These are phyloP conservation scores for Drosophila rhopaloa DNA, from an alignment of 1,140 invertebrate species.

Conservation along the genomic window DNA sequence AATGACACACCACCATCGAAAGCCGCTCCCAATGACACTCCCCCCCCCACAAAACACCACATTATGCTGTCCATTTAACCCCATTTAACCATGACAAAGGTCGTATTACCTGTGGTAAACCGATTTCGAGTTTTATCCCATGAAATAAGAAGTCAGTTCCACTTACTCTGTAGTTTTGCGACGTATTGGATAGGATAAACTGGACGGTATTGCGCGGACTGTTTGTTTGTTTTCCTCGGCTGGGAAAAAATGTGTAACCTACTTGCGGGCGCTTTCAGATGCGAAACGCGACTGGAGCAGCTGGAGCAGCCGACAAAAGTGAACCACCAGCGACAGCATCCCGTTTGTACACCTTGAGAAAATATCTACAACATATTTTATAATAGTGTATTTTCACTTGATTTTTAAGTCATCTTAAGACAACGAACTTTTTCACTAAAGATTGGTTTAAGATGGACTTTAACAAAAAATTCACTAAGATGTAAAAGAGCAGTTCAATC, in stretches of 20 bases:
- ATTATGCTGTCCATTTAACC: background rate
- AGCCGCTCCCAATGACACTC: background rate
- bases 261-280: slow-evolving; percentile 73
- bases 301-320: slow-evolving; percentile 17
- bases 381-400: too few species aligned
- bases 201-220: background rate
- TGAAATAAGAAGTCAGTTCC: background rate
- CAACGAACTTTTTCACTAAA: too few species aligned
- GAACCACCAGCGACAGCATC: slow-evolving; percentile 54
- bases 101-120: slow-evolving; percentile 2
- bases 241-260: slow-evolving; percentile 72
- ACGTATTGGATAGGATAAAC: slow-evolving; percentile 1
- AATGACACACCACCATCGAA: slow-evolving; percentile 27
- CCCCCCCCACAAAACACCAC: background rate
- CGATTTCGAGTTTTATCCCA: background rate
- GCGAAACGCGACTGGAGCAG: slow-evolving; percentile 62
- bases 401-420: too few species aligned
- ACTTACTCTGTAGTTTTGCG: slow-evolving; percentile 3
- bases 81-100: slow-evolving; percentile 1
- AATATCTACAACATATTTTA: background rate
- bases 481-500: too few species aligned
- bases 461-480: too few species aligned
- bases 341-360: slow-evolving; percentile 29
- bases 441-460: too few species aligned
- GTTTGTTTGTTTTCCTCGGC: slow-evolving; percentile 22